Evolutionary conservation across 2,888 invertebrate species (phyloP), one percentile per base, ranked within the genome.

Genomic region (Teleiodes luculella): DNA sequence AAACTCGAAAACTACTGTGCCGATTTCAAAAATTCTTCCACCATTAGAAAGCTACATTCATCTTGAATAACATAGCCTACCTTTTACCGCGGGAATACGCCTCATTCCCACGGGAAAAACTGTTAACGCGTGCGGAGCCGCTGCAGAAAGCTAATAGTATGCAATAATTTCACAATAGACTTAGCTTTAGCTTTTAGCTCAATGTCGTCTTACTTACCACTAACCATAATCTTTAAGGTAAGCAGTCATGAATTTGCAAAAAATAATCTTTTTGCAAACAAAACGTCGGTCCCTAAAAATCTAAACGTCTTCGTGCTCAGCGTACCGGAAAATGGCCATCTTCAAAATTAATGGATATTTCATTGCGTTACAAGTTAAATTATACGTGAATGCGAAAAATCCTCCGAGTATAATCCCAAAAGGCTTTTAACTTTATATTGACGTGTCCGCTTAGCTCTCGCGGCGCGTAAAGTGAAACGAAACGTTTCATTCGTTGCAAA

Each of bases 341-440:
- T 78, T 76, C 74, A 75, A 78, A 83, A 84, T 87, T 86, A 88
- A 88, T 88, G 87, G 87, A 83, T 82, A 83, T 86, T 85, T 83
- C 80, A 86, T 86, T 84, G 78, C 83, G 81, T 82, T 76, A 76
- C 74, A 72, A 73, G 86, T 81, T 84, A 85, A 87, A 88, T 88
- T 83, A 83, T 74, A 82, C 85, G 84, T 83, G 74, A 82, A 83
- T 72, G 65, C 66, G 77, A 78, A 74, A 74, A 80, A 76, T 75
- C 72, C 65, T 65, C 68, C 57, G 66, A 61, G 56, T 73, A 70
- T 70, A 72, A 70, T 72, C 69, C 63, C 56, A 50, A 67, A 68
- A 70, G 62, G 66, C 67, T 70, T 68, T 67, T 57, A 62, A 58
- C 57, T 59, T 59, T 48, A 65, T 60, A 63, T 62, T 57, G 64